Evolutionary conservation across 2,113 vertebrate genomes (phyloP), one percentile per base, ranked within the genome.

Genomic region (Percina caprodes): DNA sequence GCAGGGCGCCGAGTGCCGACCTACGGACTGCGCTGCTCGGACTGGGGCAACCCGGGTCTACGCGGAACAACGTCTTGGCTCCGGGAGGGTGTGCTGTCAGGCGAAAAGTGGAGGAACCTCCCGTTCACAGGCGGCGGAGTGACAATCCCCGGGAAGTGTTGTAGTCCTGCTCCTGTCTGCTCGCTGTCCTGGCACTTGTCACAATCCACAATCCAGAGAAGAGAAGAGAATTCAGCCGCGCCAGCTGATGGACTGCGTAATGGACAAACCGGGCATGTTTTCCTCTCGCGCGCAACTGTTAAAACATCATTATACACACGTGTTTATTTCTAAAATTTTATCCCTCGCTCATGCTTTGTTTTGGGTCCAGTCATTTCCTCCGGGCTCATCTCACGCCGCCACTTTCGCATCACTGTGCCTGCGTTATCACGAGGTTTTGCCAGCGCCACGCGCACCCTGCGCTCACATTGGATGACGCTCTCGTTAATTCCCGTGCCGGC

Each of bases 391-490:
- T 96, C 96, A 93, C 95, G 94, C 95, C 91, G 94, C 95, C 94
- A 96, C 94, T 95, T 96, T 95, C 95, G 93, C 95, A 95, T 96
- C 96, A 95, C 96, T 96, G 96, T 97, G 96, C 95, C 94, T 92
- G 92, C 91, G 93, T 95, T 90, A 86, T 92, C 90, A 84, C 76
- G 68, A 86, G 91, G 78, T 85, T 83, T 94, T 94, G 87, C 89
- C 77, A 88, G 96, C 96, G 96, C 96, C 56, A 95, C 96, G 95
- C 95, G 95, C 96, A 95, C 95, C 96, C 85, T 95, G 96, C 94
- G 95, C 97, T 96, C 96, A 96, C 95, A 98, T 97, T 97, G 96
- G 94, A 94, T 94, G 96, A 96, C 96, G 97, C 94, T 77, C 92
- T 11, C 61, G 16, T 77, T 93, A 92, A 95, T 96, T 96, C 96